Evolutionary conservation across 2,797 vertebrate species (phyloP).

Genomic region (Xenops minutus): DNA sequence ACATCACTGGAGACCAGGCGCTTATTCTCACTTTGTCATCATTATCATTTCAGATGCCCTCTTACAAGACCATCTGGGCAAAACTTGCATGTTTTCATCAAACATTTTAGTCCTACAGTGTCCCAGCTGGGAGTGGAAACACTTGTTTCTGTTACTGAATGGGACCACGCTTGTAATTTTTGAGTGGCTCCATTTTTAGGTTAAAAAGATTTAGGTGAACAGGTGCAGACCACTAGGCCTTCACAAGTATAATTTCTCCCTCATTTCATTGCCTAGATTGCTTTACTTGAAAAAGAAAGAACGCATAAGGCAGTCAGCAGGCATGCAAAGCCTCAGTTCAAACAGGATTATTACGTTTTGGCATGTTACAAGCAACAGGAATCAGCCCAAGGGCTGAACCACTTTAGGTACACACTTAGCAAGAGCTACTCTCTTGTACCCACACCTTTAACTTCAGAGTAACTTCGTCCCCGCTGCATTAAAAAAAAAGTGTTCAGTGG

Average conservation of each 20-base stretch:
- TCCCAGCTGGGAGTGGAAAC: neutral
- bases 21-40: neutral
- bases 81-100: neutral
- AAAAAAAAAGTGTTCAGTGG: neutral
- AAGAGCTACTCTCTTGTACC: neutral
- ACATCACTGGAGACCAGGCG: neutral
- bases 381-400: neutral
- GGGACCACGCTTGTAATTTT: neutral
- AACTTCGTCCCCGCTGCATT: neutral
- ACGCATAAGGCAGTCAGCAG: slow-evolving; percentile 22
- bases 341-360: neutral
- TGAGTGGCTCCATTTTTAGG: neutral
- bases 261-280: slow-evolving; percentile 14
- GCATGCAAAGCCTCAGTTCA: neutral
- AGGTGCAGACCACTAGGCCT: slow-evolving; percentile 40
- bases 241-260: slow-evolving; percentile 9
- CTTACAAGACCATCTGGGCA: slow-evolving; percentile 19
- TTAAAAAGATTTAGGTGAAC: neutral
- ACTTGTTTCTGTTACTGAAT: neutral
- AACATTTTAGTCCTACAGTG: neutral
- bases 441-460: neutral
- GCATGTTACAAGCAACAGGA: neutral
- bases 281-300: neutral
- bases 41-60: neutral
- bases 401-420: too few species aligned